Base-by-base conservation (phyloP, 2,888 invertebrate species). In the Pollenia amentaria region DNA sequence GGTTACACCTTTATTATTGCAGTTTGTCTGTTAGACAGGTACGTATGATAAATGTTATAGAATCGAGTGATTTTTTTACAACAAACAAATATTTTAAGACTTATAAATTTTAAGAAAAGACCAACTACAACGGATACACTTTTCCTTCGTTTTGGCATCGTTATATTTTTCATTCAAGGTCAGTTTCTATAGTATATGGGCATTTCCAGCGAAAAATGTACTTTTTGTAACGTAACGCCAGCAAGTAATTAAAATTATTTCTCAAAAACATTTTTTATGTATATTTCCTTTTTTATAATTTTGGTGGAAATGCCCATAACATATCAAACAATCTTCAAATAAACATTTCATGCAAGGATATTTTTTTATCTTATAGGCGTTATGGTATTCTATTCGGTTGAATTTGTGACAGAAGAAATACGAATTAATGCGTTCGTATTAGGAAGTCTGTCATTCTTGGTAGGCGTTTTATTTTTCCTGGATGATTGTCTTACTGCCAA, bases 151-250 rank as follows among this genome's bases (percentile, higher is more conserved):
- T 87, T 87, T 10, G 87, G 87, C 21, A 60, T 87, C 10, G 42
- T 87, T 29, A 80, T 87, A 44, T 87, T 87, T 72, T 55, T 76
- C 12, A 18, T 87, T 14, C 87, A 87, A 87, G 87, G 87, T 87
- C 16, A 78, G 77, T 78, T 53, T 18, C 9, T 11, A 40, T n/a
- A n/a, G n/a, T n/a, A n/a, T n/a, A n/a, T n/a, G n/a, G n/a, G n/a
- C n/a, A n/a, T n/a, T n/a, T n/a, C n/a, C n/a, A n/a, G n/a, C n/a
- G n/a, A n/a, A n/a, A n/a, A n/a, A n/a, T n/a, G n/a, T n/a, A n/a
- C n/a, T n/a, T n/a, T n/a, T n/a, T n/a, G n/a, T n/a, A n/a, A n/a
- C n/a, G n/a, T n/a, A n/a, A n/a, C n/a, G n/a, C n/a, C n/a, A n/a
- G n/a, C n/a, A n/a, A n/a, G n/a, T n/a, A n/a, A n/a, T n/a, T n/a